Percentiles rank a stretch among this genome's conserved stretches.
phyloP scores from a whole-genome alignment of 2,113 vertebrate genomes.

The Macquaria ambigua region DNA sequence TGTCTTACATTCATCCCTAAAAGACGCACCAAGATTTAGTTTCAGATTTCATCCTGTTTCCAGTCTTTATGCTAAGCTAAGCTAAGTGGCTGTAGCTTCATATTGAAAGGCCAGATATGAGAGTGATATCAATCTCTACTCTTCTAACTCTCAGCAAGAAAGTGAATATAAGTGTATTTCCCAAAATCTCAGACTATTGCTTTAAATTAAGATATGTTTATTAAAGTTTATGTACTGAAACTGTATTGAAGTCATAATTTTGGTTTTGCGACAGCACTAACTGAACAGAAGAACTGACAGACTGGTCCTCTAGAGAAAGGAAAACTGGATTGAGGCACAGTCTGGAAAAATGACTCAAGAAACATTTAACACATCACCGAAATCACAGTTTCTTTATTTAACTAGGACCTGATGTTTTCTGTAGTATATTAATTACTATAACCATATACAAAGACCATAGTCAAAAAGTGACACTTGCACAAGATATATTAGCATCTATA shows the following conservation, averaged over 20 bases:
- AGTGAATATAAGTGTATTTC: neutral
- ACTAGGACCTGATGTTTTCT: neutral
- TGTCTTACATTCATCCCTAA: too few species aligned
- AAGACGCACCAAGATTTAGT: too few species aligned
- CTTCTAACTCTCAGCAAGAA: neutral
- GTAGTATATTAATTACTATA: neutral
- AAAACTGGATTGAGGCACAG: neutral
- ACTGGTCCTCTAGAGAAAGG: neutral
- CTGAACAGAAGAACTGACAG: neutral
- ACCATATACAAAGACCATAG: neutral
- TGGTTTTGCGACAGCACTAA: neutral
- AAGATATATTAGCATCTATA: neutral
- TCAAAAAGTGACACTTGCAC: conserved; percentile 2
- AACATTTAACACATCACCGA: neutral
- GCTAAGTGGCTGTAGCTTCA: too few species aligned
- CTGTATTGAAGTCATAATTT: neutral
- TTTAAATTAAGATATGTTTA: neutral
- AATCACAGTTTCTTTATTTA: neutral
- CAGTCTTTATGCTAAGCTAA: too few species aligned
- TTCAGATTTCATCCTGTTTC: too few species aligned
- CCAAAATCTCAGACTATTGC: neutral
- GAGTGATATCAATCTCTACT: neutral
- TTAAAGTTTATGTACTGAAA: neutral
- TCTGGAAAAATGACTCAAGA: neutral
- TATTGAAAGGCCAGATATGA: neutral